These are phyloP conservation scores for Haemorhous mexicanus DNA, from an alignment of 2,113 vertebrate genomes.

Conservation along the genomic window DNA sequence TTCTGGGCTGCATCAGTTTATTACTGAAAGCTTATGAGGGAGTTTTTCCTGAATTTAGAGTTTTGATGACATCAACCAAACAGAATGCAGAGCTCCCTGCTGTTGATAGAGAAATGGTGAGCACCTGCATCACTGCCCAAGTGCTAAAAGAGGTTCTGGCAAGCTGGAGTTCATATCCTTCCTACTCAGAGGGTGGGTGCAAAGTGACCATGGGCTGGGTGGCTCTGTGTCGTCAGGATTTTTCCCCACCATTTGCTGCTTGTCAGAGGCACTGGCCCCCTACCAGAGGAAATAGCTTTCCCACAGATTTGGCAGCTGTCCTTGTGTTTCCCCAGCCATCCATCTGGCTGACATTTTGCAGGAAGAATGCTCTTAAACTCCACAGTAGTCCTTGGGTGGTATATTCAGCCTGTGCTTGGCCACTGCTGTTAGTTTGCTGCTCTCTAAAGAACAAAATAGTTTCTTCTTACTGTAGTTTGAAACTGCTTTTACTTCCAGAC, in stretches of 20 bases:
- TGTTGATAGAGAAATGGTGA: background rate
- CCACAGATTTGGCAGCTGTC: background rate
- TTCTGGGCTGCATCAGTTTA: background rate
- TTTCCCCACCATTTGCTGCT: background rate
- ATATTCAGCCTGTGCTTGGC: background rate
- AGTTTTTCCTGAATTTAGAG: background rate
- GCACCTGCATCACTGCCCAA: background rate
- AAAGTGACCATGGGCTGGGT: background rate
- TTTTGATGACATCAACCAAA: background rate
- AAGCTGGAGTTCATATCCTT: background rate
- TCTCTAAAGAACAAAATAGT: background rate
- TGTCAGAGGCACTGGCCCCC: background rate
- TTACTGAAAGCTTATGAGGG: background rate
- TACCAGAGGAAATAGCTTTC: background rate
- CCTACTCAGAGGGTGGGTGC: rapidly evolving
- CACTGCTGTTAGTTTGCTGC: background rate
- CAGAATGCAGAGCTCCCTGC: background rate
- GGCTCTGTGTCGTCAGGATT: background rate
- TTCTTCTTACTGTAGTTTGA: background rate
- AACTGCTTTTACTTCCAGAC: background rate
- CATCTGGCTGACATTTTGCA: background rate
- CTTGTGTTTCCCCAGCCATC: background rate
- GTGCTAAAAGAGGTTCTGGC: background rate
- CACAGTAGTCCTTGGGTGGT: background rate
- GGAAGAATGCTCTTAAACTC: background rate